Evolutionary conservation across 1,140 invertebrate genomes (phyloP).

Genomic region (Macrobrachium nipponense): DNA sequence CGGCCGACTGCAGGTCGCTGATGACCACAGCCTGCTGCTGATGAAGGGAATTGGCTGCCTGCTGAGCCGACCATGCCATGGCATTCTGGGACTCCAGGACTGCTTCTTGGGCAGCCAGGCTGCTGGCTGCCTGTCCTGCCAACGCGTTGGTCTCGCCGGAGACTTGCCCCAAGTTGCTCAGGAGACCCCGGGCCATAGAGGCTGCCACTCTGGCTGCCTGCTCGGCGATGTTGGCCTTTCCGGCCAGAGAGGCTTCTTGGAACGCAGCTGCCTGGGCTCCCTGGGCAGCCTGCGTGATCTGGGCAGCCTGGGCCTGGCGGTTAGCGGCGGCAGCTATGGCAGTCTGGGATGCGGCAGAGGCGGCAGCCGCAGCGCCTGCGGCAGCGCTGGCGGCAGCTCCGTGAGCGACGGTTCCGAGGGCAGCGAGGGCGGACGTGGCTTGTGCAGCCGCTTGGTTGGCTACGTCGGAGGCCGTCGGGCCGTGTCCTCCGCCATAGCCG

Average conservation of each 20-base stretch:
- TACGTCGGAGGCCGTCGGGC: background rate
- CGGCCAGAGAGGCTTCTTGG: constrained; percentile 4
- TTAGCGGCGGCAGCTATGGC: constrained; percentile 2
- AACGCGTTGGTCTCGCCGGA: constrained; percentile 5
- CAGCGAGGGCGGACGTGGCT: background rate
- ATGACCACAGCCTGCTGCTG: background rate
- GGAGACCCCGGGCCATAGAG: constrained; percentile 2
- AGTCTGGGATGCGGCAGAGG: background rate
- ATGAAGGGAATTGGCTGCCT: background rate
- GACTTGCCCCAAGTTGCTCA: background rate
- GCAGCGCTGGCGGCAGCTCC: constrained; percentile 4
- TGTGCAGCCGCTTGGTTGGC: constrained; percentile 13
- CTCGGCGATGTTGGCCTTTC: constrained; percentile 8
- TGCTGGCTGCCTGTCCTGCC: background rate
- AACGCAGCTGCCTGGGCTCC: background rate
- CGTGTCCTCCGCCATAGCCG: background rate
- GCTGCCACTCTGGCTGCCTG: constrained; percentile 9
- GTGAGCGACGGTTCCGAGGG: background rate
- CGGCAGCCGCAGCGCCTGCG: background rate
- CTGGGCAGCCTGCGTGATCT: background rate
- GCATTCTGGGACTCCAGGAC: background rate
- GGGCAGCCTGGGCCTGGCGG: constrained; percentile 9
- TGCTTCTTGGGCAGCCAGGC: background rate
- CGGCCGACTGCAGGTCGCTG: background rate
- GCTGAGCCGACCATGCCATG: constrained; percentile 5